phyloP scores from a whole-genome alignment of 2,113 vertebrate species.

The Lynx canadensis region DNA sequence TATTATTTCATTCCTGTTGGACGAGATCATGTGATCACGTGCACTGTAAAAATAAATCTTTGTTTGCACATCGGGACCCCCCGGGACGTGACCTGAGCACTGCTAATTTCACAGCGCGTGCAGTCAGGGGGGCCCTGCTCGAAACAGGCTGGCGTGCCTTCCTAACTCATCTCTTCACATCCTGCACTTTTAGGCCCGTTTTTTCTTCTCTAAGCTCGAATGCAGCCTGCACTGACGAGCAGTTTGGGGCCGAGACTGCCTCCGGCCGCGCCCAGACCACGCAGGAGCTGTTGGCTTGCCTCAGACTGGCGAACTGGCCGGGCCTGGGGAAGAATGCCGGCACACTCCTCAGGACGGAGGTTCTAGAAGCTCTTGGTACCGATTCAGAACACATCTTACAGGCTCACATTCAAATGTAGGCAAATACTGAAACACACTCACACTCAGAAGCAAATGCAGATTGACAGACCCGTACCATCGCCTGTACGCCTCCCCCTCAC shows the following conservation, averaged over 20 bases:
- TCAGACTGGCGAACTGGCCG: not conserved
- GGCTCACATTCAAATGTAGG: not conserved
- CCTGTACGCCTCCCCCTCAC: not conserved
- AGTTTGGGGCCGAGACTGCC: not conserved
- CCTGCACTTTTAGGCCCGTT: not conserved
- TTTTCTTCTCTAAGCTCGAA: not conserved
- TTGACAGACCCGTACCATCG: not conserved
- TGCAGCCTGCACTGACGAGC: no score
- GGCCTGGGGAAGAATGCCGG: no score
- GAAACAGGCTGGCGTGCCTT: not conserved
- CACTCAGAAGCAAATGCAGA: not conserved
- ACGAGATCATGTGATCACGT: no score
- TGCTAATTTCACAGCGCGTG: rapidly evolving
- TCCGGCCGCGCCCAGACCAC: not conserved
- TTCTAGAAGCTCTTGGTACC: not conserved
- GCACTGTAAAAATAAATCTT: not conserved
- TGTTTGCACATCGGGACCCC: not conserved
- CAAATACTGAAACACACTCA: not conserved
- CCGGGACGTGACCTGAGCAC: no score
- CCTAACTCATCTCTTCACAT: not conserved
- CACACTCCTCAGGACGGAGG: not conserved
- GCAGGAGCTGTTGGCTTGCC: not conserved
- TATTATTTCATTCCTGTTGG: not conserved
- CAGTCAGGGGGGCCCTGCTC: not conserved
- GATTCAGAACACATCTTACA: not conserved